Conservation (phyloP, 2,113 vertebrate species). For the Hassar affinis region DNA sequence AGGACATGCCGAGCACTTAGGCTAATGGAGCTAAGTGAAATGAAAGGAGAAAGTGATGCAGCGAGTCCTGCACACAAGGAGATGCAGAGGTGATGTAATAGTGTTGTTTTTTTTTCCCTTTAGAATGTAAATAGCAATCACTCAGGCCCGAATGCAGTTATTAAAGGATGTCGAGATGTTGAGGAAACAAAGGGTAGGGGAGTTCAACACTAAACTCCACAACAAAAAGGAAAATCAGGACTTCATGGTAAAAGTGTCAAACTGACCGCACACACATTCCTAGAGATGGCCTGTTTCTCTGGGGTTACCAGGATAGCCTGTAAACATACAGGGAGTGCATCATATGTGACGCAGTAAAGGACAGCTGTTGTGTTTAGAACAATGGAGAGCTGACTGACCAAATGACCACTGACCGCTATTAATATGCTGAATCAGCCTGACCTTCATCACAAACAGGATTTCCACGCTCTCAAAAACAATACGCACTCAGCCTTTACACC, state of each 20-base stretch:
- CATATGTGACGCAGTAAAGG: slow-evolving; percentile 39
- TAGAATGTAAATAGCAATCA: slow-evolving; percentile 34
- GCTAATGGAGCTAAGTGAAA: slow-evolving; percentile 49
- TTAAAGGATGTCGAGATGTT: slow-evolving; percentile 13
- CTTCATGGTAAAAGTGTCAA: not conserved
- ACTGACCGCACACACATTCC: not conserved
- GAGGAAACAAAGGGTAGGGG: not conserved
- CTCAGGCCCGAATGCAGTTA: slow-evolving; percentile 15
- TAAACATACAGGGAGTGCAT: slow-evolving; percentile 19
- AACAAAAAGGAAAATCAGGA: too few species aligned
- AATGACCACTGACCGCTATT: slow-evolving; percentile 28
- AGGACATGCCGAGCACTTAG: slow-evolving; percentile 45
- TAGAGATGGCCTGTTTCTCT: slow-evolving; percentile 24
- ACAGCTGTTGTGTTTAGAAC: slow-evolving; percentile 34
- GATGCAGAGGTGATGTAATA: slow-evolving; percentile 44
- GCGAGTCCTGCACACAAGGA: slow-evolving; percentile 15
- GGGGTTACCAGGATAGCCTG: not conserved
- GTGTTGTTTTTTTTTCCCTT: slow-evolving; percentile 20
- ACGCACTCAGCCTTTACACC: not conserved
- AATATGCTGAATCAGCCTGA: slow-evolving; percentile 50
- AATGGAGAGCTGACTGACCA: slow-evolving; percentile 29
- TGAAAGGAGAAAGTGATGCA: slow-evolving; percentile 32
- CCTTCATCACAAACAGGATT: slow-evolving; percentile 23
- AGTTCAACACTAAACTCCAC: not conserved
- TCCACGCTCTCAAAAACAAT: slow-evolving; percentile 2